Base-by-base conservation (phyloP, 2,797 vertebrate species). In the Loriculus beryllinus region DNA sequence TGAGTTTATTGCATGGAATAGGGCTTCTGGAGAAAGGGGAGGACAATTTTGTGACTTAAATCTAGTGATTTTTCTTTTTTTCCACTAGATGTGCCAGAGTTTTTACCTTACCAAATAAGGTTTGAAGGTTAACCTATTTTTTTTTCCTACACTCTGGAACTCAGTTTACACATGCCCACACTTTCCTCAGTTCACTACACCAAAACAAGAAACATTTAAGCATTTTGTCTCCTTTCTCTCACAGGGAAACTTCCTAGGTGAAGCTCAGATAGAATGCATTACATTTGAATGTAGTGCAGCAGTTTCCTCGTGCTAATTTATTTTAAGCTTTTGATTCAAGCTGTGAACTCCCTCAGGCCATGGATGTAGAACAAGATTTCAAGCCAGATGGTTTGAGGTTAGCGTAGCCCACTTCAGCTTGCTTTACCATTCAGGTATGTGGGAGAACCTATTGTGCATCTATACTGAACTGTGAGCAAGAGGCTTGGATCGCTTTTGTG, bases 321-420 rank as follows among this genome's bases (percentile, higher is more conserved):
- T 62, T 92, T 90, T 71, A 86, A 93, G 87, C 74, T 81, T 81
- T 93, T 82, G 54, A 62, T 84, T 83, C 57, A 83, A 93, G 57
- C 62, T 22, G 2, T 68, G 62, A 86, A 82, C 57, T 95, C 54
- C 72, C 54, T 81, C 28, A 57, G 45, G 12, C 12, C 5, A 2
- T 57, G 33, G 59, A 86, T 67, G 42, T 62, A 54, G 83, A 62
- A 49, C 33, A 62, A 40, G 65, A 75, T 71, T 69, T 49, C 45
- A 42, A 28, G 57, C 10, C 48, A 60, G 42, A 56, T 57, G 49
- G 39, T 45, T 83, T 68, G 78, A 78, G n/a, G 62, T 81, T 62
- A 22, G 57, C 11, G 29, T 49, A 64, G 49, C 54, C 69, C 26
- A 5, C 62, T 72, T 81, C 26, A 86, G 65, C 43, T 83, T 86